Evolutionary conservation across 2,888 invertebrate species (phyloP).

Genomic region (Laspeyria flexula): DNA sequence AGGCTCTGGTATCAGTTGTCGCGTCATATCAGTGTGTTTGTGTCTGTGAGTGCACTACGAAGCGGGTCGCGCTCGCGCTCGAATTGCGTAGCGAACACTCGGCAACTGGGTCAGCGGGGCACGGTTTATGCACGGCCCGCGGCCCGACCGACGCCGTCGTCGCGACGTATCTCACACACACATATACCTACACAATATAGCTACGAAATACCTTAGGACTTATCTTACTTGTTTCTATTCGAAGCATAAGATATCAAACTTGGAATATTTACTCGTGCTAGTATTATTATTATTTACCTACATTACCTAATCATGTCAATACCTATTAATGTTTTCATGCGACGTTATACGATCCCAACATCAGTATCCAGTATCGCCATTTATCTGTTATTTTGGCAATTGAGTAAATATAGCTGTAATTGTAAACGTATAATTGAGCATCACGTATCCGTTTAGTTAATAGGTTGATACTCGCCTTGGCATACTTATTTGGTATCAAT

Average conservation of each 20-base stretch:
- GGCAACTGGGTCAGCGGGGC: constrained; percentile 83
- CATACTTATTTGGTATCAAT: constrained; percentile 73
- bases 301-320: too few species aligned
- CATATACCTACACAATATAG: constrained; percentile 29
- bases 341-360: too few species aligned
- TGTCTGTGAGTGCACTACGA: constrained; percentile 51
- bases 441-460: constrained; percentile 74
- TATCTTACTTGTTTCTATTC: constrained; percentile 20
- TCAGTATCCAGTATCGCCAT: background rate
- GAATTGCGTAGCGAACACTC: constrained; percentile 81
- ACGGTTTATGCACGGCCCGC: constrained; percentile 65
- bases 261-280: background rate
- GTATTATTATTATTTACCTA: too few species aligned
- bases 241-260: constrained; percentile 1
- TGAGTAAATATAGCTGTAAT: constrained; percentile 54
- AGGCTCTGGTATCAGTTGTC: constrained; percentile 26
- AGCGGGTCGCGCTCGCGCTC: constrained; percentile 79
- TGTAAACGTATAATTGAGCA: constrained; percentile 71
- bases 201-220: constrained; percentile 20
- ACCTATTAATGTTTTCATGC: too few species aligned
- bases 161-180: constrained; percentile 50
- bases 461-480: constrained; percentile 72
- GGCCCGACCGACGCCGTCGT: constrained; percentile 55
- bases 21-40: constrained; percentile 38
- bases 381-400: constrained; percentile 56